These are phyloP conservation scores for Microctenopoma lineatum DNA, from an alignment of 2,797 vertebrate genomes.

Conservation along the genomic window DNA sequence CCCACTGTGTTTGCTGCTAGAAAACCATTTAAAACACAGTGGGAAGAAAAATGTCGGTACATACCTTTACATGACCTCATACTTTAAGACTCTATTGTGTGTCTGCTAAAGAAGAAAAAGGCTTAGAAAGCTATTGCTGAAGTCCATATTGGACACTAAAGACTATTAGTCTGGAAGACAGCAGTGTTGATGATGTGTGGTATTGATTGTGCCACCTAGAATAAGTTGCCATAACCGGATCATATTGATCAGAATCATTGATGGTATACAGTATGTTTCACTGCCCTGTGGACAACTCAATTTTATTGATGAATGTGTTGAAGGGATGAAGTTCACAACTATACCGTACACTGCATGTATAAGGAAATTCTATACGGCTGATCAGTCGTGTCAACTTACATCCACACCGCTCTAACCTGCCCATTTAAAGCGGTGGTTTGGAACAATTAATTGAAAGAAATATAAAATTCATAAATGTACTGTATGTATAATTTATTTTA, in stretches of 20 bases:
- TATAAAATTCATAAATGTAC: not conserved
- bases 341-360: constrained; percentile 27
- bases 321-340: constrained; percentile 62
- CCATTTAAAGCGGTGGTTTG: not conserved
- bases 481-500: constrained; percentile 5
- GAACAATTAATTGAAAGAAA: constrained; percentile 3
- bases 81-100: constrained; percentile 1
- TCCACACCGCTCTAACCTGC: constrained; percentile 31
- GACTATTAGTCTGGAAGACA: constrained; percentile 50
- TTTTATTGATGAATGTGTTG: constrained; percentile 67
- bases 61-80: constrained; percentile 14
- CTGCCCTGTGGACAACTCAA: constrained; percentile 72
- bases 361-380: constrained; percentile 16
- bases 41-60: constrained; percentile 16
- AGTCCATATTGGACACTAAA: constrained; percentile 38
- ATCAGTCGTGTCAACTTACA: constrained; percentile 52
- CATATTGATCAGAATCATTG: constrained; percentile 69
- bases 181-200: constrained; percentile 50
- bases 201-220: constrained; percentile 70
- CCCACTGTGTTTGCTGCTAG: constrained; percentile 28
- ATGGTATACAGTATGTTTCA: constrained; percentile 66
- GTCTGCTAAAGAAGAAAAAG: constrained; percentile 16
- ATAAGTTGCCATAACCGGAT: constrained; percentile 74
- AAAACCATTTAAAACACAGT: constrained; percentile 33
- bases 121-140: constrained; percentile 26